Percentiles rank a stretch among this genome's conserved stretches.
phyloP scores from a whole-genome alignment of 2,797 vertebrate species.

The Ispidina picta region DNA sequence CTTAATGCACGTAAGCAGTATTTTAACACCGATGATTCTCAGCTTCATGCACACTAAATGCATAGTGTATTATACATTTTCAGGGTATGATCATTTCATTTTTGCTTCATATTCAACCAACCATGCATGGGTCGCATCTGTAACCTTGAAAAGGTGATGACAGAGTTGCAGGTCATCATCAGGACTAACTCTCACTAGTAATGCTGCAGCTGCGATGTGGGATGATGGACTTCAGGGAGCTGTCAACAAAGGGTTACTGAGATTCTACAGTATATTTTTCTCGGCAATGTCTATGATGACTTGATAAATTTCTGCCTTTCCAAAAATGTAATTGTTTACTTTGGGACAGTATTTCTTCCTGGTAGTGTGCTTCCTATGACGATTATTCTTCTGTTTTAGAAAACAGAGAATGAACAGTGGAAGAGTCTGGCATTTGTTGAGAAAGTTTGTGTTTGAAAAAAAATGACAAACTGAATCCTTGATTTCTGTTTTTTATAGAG shows the following conservation, averaged over 20 bases:
- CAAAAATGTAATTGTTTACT: conserved; percentile 45
- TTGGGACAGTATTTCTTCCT: conserved; percentile 49
- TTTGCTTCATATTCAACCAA: conserved; percentile 41
- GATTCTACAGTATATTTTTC: background rate
- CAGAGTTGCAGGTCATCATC: conserved; percentile 49
- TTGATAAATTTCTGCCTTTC: conserved; percentile 37
- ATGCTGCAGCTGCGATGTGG: conserved; percentile 30
- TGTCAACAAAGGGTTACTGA: conserved; percentile 49
- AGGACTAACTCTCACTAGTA: background rate
- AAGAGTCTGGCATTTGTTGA: background rate
- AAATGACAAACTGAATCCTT: background rate
- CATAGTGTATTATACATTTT: background rate
- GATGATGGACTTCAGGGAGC: conserved; percentile 1
- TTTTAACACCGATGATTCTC: conserved; percentile 13
- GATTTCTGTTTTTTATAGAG: background rate
- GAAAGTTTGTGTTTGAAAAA: conserved; percentile 5
- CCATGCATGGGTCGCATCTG: conserved; percentile 46
- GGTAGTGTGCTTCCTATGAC: background rate
- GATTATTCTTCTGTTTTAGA: conserved; percentile 12
- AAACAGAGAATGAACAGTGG: background rate
- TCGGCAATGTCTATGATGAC: conserved; percentile 16
- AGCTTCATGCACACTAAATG: background rate
- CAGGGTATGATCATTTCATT: conserved; percentile 27
- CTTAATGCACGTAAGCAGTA: background rate
- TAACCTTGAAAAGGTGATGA: conserved; percentile 67